Evolutionary conservation across 2,888 invertebrate species (phyloP).

Genomic region (Gerris lacustris): DNA sequence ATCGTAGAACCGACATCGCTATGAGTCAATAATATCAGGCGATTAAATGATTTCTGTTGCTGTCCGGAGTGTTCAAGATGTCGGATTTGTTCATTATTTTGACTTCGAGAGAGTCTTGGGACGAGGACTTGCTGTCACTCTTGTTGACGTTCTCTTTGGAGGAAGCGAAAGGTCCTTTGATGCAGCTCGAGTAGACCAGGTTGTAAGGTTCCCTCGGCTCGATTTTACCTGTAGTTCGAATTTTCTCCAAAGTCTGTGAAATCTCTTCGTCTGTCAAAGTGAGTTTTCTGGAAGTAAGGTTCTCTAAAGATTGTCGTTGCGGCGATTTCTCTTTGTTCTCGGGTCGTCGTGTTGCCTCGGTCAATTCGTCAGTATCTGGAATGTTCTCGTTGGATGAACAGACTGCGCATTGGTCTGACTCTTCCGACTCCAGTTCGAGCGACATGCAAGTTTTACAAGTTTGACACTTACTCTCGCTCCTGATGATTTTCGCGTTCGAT

Average conservation of each 20-base stretch:
- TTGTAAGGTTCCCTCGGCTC: background rate
- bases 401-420: background rate
- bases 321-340: background rate
- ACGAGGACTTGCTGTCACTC: background rate
- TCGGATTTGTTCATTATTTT: too few relatives aligned
- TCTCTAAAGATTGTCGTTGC: background rate
- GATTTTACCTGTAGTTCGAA: background rate
- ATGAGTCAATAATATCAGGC: too few relatives aligned
- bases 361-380: background rate
- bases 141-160: background rate
- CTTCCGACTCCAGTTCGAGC: background rate
- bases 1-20: too few relatives aligned
- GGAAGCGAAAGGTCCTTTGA: background rate
- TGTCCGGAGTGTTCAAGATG: too few relatives aligned
- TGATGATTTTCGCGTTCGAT: too few relatives aligned
- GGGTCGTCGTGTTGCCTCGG: background rate
- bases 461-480: background rate
- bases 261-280: background rate
- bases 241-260: background rate
- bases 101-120: too few relatives aligned
- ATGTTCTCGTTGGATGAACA: background rate
- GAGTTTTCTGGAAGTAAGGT: background rate
- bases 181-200: background rate
- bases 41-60: too few relatives aligned
- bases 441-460: slow-evolving; percentile 1